Evolutionary conservation across 2,113 vertebrate species (phyloP).

Genomic region (Bagarius yarrelli): DNA sequence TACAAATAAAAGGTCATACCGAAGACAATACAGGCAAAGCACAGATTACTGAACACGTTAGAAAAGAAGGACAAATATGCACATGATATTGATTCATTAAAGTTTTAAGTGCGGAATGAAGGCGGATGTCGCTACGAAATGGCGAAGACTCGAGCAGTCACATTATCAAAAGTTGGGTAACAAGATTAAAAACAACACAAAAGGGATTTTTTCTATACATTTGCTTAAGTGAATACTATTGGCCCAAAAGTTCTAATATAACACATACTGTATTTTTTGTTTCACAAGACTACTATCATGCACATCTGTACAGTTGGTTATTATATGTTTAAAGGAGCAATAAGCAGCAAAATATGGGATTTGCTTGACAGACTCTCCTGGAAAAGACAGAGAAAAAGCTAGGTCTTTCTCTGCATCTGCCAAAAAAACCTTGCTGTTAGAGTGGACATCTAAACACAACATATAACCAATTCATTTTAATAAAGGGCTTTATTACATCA

Average conservation of each 20-base stretch:
- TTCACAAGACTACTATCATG: conserved; percentile 63
- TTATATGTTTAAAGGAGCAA: conserved; percentile 50
- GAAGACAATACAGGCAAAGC: conserved; percentile 57
- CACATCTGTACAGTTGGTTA: conserved; percentile 60
- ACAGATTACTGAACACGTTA: conserved; percentile 52
- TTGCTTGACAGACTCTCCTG: neutral
- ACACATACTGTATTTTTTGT: conserved; percentile 52
- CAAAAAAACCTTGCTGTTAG: neutral
- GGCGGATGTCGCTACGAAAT: conserved; percentile 39
- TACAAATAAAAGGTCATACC: conserved; percentile 54
- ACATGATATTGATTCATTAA: conserved; percentile 39
- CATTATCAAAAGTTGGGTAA: conserved; percentile 34
- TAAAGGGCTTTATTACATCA: neutral
- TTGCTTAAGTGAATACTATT: conserved; percentile 51
- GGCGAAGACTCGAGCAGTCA: conserved; percentile 35
- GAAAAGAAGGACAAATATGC: conserved; percentile 38
- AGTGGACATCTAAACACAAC: neutral
- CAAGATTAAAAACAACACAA: conserved; percentile 49
- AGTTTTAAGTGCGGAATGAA: conserved; percentile 48
- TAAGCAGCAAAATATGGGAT: conserved; percentile 14
- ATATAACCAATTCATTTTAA: neutral
- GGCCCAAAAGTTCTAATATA: conserved; percentile 49
- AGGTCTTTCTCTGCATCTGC: neutral
- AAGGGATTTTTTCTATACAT: conserved; percentile 18
- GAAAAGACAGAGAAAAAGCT: neutral